These are phyloP conservation scores for Calliopum simillimum DNA, from an alignment of 2,888 invertebrate genomes.

Conservation along the genomic window DNA sequence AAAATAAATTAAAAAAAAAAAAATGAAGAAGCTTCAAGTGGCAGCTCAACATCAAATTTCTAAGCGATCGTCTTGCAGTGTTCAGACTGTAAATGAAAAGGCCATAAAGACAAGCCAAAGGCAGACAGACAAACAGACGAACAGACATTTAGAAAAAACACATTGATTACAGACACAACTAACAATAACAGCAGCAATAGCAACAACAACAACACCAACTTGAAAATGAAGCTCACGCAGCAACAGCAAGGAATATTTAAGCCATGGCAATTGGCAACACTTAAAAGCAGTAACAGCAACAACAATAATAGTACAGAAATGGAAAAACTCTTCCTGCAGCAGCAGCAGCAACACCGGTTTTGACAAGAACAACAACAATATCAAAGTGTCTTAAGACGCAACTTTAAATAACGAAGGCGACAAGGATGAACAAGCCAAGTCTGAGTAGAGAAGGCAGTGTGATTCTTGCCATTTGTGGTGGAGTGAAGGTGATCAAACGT, in stretches of 20 bases:
- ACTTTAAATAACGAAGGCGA: not conserved
- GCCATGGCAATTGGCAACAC: slow-evolving; percentile 29
- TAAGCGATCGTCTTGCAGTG: slow-evolving; percentile 4
- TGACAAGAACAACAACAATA: slow-evolving; percentile 24
- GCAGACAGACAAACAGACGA: slow-evolving; percentile 10
- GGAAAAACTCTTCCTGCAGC: slow-evolving; percentile 28
- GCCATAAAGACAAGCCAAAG: slow-evolving; percentile 28
- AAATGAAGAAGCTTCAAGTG: slow-evolving; percentile 27
- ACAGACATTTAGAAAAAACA: not conserved
- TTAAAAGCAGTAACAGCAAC: slow-evolving; percentile 23
- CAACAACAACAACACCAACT: slow-evolving; percentile 9
- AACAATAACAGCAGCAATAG: slow-evolving; percentile 4
- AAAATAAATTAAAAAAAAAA: not conserved
- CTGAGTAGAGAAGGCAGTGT: not conserved
- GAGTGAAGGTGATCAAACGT: not conserved
- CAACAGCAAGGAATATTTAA: slow-evolving; percentile 31
- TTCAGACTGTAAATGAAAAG: slow-evolving; percentile 37
- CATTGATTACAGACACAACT: not conserved
- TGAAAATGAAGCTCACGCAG: slow-evolving; percentile 27
- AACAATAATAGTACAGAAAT: slow-evolving; percentile 11
- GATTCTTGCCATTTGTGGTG: too few species aligned
- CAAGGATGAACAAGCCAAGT: not conserved
- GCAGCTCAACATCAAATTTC: slow-evolving; percentile 10
- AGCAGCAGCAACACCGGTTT: slow-evolving; percentile 37
- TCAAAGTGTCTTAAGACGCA: slow-evolving; percentile 3